Evolutionary conservation across 2,888 invertebrate species (phyloP), one percentile per base, ranked within the genome.

Genomic region (Cephus nigrinus): DNA sequence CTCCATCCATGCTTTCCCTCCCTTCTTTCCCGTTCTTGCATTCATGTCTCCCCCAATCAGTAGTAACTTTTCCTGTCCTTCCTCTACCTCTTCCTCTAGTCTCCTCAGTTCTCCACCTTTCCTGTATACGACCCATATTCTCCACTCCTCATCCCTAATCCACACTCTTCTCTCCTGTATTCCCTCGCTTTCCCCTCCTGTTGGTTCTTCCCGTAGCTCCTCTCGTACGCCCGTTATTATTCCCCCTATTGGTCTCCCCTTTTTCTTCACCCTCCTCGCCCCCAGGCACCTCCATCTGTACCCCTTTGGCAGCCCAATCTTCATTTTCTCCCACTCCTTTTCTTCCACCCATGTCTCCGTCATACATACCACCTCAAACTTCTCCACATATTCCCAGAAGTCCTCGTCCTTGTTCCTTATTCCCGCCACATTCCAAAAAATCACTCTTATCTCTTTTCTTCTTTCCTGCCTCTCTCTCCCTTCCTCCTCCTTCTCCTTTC

Each of bases 251-350:
- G 11, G 33, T 33, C 30, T 73, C 33, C 33, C 36, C 68, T 68
- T 32, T 75, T 12, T 32, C 69, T 35, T 78, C 71, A 15, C 78
- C 78, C 30, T 78, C 36, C 30, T 78, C 78, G 32, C 71, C 75
- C 33, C 72, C 40, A 4, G 11, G 12, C 4, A 4, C 71, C 33
- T 11, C 36, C n/a, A 32, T 9, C 68, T 73, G 68, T 15, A 68
- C 73, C 73, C 73, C 4, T 31, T 3, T 23, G 11, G 23, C 68
- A 12, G 31, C n/a, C 2, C 23, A 31, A 34, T 76, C 15, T 3
- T 74, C 15, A 68, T 77, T 12, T 77, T 69, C n/a, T 69, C 72
- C 31, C 12, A n/a, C n/a, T n/a, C n/a, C n/a, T 77, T 12, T 77
- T 69, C n/a, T 69, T 55, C 31, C 12, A 12, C 15, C 23, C 36